Evolutionary conservation across 2,888 invertebrate species (phyloP).

Genomic region (Luperina testacea): DNA sequence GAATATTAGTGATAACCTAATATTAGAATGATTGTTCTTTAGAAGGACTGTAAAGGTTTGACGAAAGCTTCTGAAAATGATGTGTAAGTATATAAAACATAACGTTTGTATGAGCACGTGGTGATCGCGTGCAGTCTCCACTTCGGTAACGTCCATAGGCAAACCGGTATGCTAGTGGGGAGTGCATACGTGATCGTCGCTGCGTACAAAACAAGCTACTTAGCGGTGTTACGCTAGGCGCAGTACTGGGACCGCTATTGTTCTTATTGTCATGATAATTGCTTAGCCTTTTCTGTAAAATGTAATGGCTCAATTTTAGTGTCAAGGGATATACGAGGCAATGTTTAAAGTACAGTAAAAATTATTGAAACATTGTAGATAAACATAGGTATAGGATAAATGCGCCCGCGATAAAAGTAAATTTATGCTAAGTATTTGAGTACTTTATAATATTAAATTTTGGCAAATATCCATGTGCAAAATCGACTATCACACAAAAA

Average conservation of each 20-base stretch:
- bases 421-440: conserved; percentile 13
- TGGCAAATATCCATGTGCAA: conserved; percentile 16
- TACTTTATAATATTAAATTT: conserved; percentile 14
- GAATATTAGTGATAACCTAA: conserved; percentile 15
- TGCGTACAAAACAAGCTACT: conserved; percentile 49
- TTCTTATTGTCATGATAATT: conserved; percentile 45
- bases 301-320: conserved; percentile 17
- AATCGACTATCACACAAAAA: conserved; percentile 29
- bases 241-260: conserved; percentile 40
- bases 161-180: conserved; percentile 52
- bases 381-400: neutral
- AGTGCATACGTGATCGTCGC: conserved; percentile 63
- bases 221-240: conserved; percentile 37
- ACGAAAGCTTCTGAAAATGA: conserved; percentile 40
- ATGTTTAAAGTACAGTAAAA: neutral
- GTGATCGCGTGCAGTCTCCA: conserved; percentile 49
- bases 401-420: neutral
- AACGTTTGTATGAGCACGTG: conserved; percentile 53
- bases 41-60: conserved; percentile 18
- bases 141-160: conserved; percentile 51
- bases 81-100: conserved; percentile 28
- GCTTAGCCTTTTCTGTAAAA: conserved; percentile 27
- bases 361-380: neutral
- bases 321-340: neutral
- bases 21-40: conserved; percentile 5